Base-by-base conservation (phyloP, 2,113 vertebrate species). In the Opisthocomus hoazin region DNA sequence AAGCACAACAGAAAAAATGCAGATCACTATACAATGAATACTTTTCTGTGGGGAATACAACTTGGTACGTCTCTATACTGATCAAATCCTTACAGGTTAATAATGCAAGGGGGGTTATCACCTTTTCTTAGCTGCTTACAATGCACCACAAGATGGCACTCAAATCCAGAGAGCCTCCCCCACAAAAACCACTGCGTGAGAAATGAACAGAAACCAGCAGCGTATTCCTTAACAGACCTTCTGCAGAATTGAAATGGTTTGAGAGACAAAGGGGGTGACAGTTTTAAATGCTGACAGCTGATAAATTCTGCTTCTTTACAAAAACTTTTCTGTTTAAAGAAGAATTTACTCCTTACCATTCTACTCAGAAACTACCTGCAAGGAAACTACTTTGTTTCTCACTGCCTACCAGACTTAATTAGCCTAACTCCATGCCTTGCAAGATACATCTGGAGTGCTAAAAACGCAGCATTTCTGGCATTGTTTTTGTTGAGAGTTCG, bases 121-220 rank as follows among this genome's bases (percentile, higher is more conserved):
- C 22, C 17, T 69, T 60, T 12, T 18, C 26, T 46, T 29, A 48
- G 76, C 34, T 26, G 73, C 43, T 56, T 5, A 16, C 30, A 43
- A 45, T 0, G 8, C 65, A 85, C 96, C 96, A 96, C 95, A 73
- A 95, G 97, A 57, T 95, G 97, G 96, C 95, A 93, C 91, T 95
- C 85, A 92, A 90, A 83, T 57, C 80, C 71, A 87, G 63, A 89
- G 54, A 88, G 85, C 51, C 27, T 84, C 27, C 34, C 41, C 61
- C 15, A 32, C 17, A 23, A 36, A 48, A 73, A 23, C 18, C 19
- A 19, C 34, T 84, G 32, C 15, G 21, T 41, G 27, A 57, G 41
- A 80, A 84, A 83, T 51, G 23, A 63, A 50, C 37, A 61, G 63
- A 90, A 92, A 61, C 10, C 22, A 75, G 64, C 50, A 50, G 22